Evolutionary conservation across 1,140 invertebrate genomes (phyloP).

Genomic region (Musca domestica): DNA sequence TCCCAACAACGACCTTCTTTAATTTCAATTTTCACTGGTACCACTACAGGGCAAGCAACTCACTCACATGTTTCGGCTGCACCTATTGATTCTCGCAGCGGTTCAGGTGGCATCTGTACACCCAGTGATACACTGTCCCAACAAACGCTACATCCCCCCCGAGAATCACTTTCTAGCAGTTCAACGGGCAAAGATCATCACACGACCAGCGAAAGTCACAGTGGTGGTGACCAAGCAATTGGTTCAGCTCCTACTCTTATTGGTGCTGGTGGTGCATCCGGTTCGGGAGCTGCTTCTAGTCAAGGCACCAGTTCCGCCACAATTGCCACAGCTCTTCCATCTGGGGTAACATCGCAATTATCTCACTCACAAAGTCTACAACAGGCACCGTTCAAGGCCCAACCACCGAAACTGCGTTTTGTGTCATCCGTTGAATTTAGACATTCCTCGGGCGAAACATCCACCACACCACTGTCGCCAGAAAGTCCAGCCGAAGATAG

Average conservation of each 20-base stretch:
- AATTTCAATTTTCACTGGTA: conserved; percentile 68
- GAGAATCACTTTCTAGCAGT: conserved; percentile 51
- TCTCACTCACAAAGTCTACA: conserved; percentile 51
- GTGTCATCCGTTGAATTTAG: conserved; percentile 62
- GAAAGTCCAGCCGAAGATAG: conserved; percentile 68
- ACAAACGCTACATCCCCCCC: conserved; percentile 51
- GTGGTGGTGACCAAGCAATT: conserved; percentile 41
- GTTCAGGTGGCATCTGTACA: conserved; percentile 50
- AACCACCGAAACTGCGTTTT: conserved; percentile 71
- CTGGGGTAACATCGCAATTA: conserved; percentile 40
- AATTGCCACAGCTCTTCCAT: conserved; percentile 36
- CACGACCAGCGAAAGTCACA: conserved; percentile 53
- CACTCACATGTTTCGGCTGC: conserved; percentile 57
- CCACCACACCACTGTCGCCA: conserved; percentile 71
- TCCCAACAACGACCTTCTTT: conserved; percentile 67
- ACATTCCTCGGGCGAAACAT: conserved; percentile 64
- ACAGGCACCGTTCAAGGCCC: conserved; percentile 50
- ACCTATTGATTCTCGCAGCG: conserved; percentile 54
- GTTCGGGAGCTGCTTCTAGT: conserved; percentile 32
- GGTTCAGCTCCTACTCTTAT: conserved; percentile 46
- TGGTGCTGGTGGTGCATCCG: conserved; percentile 14
- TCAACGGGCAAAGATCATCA: conserved; percentile 51
- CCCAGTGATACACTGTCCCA: conserved; percentile 53
- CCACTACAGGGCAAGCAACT: conserved; percentile 56
- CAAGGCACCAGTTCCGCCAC: conserved; percentile 36